phyloP scores from a whole-genome alignment of 2,113 vertebrate genomes.

The Mola mola region DNA sequence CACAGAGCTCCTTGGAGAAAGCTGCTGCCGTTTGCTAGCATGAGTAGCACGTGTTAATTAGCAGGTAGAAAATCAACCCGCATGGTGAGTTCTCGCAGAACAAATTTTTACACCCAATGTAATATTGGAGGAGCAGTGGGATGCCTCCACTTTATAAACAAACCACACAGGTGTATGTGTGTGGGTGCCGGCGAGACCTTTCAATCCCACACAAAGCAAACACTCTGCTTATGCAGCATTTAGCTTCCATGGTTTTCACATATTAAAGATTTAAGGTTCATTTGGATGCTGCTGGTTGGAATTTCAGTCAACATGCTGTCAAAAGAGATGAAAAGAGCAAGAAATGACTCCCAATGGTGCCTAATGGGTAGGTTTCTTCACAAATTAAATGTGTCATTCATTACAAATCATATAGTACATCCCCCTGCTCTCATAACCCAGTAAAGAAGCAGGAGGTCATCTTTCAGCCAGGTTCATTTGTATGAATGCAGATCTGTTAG shows the following conservation, averaged over 20 bases:
- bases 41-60: slow-evolving; percentile 42
- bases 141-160: slow-evolving; percentile 46
- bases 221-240: neutral
- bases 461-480: slow-evolving; percentile 27
- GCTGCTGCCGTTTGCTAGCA: slow-evolving; percentile 14
- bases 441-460: slow-evolving; percentile 16
- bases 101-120: slow-evolving; percentile 62
- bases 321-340: too few species aligned
- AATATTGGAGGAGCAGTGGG: slow-evolving; percentile 57
- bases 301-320: too few species aligned
- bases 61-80: slow-evolving; percentile 65
- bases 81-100: slow-evolving; percentile 49
- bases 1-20: slow-evolving; percentile 26
- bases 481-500: slow-evolving; percentile 30
- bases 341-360: too few species aligned
- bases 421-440: neutral
- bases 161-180: slow-evolving; percentile 47
- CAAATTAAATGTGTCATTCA: too few species aligned
- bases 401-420: slow-evolving; percentile 22
- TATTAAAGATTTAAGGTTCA: neutral
- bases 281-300: too few species aligned
- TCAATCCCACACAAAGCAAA: slow-evolving; percentile 6
- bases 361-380: too few species aligned
- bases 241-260: neutral
- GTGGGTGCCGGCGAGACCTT: slow-evolving; percentile 1